Base-by-base conservation (phyloP, 2,113 vertebrate genomes). In the Coryphaenoides rupestris region DNA sequence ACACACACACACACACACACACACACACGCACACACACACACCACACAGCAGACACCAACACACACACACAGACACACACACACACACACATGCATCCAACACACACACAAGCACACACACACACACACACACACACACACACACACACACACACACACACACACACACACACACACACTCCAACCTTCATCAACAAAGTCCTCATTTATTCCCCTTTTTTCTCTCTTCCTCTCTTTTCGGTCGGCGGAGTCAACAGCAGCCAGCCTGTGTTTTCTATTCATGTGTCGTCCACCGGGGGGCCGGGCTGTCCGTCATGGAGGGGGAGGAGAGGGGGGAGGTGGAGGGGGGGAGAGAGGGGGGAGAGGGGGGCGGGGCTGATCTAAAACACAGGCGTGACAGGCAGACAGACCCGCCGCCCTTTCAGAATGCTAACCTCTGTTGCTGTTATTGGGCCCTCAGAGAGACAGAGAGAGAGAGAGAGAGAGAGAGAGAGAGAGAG, bases 361-460 rank as follows among this genome's bases (percentile, higher is more conserved):
- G 76, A 55, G 57, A 33, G 28, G 28, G 12, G 19, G 81, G 68
- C 45, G 60, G n/a, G n/a, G 74, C 78, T 91, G 88, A 90, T 91
- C 84, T 88, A 86, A 90, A 89, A 88, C 80, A 89, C 82, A 90
- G 72, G 62, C 68, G 66, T 85, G 83, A 83, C 85, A 89, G 84
- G 56, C 81, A 73, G 69, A 77, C 89, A 72, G 55, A 61, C n/a
- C n/a, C n/a, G 72, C 71, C 57, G 70, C 84, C 74, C 87, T 88
- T 89, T 77, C 81, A 71, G 76, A 70, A 77, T 66, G 67, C 78
- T 87, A 87, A 87, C 84, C 81, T 82, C 72, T 45, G 12, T 77
- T 77, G 12, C 78, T 77, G 85, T 80, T 88, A 76, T 84, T 89
- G 86, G 80, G 72, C 79, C 86, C 76, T 21, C 70, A 47, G 84